These are phyloP conservation scores for Eilema caniola DNA, from an alignment of 2,888 invertebrate species.

Conservation along the genomic window DNA sequence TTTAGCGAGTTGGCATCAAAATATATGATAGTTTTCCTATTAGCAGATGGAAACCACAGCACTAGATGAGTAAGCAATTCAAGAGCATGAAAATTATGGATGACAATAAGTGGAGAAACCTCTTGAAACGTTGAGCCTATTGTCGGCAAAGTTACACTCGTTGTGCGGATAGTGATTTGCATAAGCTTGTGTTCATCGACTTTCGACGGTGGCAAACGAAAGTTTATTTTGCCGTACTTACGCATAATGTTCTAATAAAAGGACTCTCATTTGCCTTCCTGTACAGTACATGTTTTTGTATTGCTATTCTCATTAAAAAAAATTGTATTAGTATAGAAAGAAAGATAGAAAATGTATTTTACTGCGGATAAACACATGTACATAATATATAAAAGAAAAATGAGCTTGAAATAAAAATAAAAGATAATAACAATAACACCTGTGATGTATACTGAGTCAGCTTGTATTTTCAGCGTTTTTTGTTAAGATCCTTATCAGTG, in stretches of 20 bases:
- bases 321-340: too few species aligned
- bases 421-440: too few species aligned
- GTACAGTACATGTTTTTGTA: background rate
- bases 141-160: background rate
- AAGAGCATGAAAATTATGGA: background rate
- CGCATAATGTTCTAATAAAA: background rate
- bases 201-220: background rate
- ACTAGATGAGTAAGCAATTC: background rate
- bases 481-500: too few species aligned
- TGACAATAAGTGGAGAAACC: background rate
- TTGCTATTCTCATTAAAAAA: background rate
- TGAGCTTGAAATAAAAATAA: too few species aligned
- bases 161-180: background rate
- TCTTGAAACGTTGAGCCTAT: background rate
- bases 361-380: too few species aligned
- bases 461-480: background rate
- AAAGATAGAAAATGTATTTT: too few species aligned
- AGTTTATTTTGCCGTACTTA: conserved; percentile 4
- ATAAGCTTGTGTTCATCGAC: background rate
- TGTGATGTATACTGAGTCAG: background rate
- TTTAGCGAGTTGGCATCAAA: too few species aligned
- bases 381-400: too few species aligned
- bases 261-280: background rate
- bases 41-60: too few species aligned
- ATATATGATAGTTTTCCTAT: background rate